Evolutionary conservation across 2,888 invertebrate genomes (phyloP).

Genomic region (Caenorhabditis sp.): DNA sequence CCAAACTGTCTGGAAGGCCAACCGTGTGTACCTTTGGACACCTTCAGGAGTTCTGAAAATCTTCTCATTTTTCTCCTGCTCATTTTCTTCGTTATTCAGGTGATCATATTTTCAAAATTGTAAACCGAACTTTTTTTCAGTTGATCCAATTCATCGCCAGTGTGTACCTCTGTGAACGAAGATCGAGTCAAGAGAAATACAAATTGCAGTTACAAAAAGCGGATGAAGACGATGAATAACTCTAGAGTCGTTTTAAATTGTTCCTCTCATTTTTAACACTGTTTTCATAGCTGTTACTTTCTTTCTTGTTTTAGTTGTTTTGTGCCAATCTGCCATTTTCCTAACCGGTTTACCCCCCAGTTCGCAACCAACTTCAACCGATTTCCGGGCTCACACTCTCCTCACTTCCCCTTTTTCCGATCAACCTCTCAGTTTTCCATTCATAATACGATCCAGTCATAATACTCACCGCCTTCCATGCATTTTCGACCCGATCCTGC

Average conservation of each 20-base stretch:
- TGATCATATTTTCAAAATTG: background rate
- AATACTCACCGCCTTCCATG: slow-evolving; percentile 18
- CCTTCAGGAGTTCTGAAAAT: slow-evolving; percentile 54
- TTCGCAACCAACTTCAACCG: slow-evolving; percentile 47
- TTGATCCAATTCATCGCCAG: slow-evolving; percentile 53
- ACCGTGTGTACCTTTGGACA: slow-evolving; percentile 49
- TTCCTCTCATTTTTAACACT: slow-evolving; percentile 1
- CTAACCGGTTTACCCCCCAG: slow-evolving; percentile 36
- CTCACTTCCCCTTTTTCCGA: slow-evolving; percentile 12
- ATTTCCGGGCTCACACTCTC: slow-evolving; percentile 18
- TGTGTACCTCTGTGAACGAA: slow-evolving; percentile 63
- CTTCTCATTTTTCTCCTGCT: slow-evolving; percentile 51
- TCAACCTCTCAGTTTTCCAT: slow-evolving; percentile 1
- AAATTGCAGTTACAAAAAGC: slow-evolving; percentile 61
- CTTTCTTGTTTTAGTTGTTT: slow-evolving; percentile 45
- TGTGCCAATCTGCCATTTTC: slow-evolving; percentile 57
- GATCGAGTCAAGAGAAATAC: slow-evolving; percentile 64
- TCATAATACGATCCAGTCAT: slow-evolving; percentile 41
- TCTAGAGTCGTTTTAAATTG: background rate
- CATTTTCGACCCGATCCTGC: slow-evolving; percentile 37
- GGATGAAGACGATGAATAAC: slow-evolving; percentile 64
- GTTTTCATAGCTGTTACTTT: slow-evolving; percentile 7
- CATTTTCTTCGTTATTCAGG: slow-evolving; percentile 56
- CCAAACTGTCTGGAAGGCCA: slow-evolving; percentile 41
- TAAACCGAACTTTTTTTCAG: background rate